Percentiles rank a stretch among this genome's conserved stretches.
Conservation (phyloP, 2,797 vertebrate species). For the Threskiornis aethiopicus region DNA sequence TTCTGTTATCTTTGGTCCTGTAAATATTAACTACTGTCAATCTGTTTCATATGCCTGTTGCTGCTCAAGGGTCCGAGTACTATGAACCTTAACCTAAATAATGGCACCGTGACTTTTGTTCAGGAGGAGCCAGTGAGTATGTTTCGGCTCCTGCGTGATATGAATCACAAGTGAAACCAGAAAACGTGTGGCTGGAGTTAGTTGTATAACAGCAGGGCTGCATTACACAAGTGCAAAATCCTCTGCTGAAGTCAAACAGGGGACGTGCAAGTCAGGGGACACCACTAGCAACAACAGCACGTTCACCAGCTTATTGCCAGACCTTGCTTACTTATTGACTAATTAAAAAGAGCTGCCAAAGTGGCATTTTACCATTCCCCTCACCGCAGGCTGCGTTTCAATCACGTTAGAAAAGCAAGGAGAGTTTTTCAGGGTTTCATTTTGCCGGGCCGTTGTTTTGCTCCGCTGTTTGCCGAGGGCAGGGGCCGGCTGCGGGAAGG, state of each 20-base stretch:
- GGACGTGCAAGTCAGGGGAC: background rate
- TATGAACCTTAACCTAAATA: background rate
- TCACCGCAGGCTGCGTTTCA: background rate
- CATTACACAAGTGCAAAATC: background rate
- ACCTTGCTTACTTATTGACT: background rate
- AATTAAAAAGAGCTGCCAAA: background rate
- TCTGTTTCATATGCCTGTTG: background rate
- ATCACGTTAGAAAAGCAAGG: background rate
- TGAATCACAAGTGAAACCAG: conserved; percentile 5
- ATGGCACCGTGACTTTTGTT: background rate
- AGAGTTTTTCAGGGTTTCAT: background rate
- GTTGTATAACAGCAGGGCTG: background rate
- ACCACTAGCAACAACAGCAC: rapidly evolving
- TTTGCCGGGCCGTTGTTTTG: background rate
- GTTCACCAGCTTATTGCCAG: background rate
- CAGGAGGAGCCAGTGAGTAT: background rate
- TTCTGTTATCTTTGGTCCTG: conserved; percentile 13
- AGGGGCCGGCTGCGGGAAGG: background rate
- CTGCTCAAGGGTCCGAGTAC: background rate
- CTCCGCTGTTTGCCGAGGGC: rapidly evolving
- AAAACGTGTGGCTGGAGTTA: background rate
- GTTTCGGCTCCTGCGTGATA: background rate
- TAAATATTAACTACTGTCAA: conserved; percentile 28
- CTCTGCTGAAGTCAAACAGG: background rate
- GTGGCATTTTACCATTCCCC: background rate